Evolutionary conservation across 2,888 invertebrate genomes (phyloP), one percentile per base, ranked within the genome.

Genomic region (Euzophera pinguis): DNA sequence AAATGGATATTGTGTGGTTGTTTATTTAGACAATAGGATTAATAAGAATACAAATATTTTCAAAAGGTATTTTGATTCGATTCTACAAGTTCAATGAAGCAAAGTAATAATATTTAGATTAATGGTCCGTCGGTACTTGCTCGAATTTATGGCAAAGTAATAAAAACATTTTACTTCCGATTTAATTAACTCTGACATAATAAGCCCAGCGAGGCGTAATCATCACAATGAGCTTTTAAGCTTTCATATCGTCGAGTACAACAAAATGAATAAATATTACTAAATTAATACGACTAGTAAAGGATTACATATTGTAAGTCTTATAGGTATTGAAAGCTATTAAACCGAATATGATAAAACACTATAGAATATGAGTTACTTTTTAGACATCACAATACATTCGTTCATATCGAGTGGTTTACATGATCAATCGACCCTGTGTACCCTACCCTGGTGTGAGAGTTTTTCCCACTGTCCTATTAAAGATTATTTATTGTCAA

Each of bases 91-190:
- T 41, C 41, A 41, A 41, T 41, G 41, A n/a, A 41, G 41, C 16
- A 16, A 29, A 22, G 4, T 45, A 16, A 34, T 32, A 14, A 45
- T 16, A 12, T 10, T 45, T 45, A 16, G 32, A 45, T 45, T 32
- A 45, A 45, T 45, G 14, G 10, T 4, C 2, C 32, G 10, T 14
- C 14, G 10, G 29, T 16, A 45, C 12, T 6, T 1, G 17, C 6
- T 8, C 45, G 32, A 32, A 10, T 37, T 47, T 35, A 37, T 35
- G 35, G 27, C 27, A 12, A 37, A 8, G 38, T 34, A 48, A 34
- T 52, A 53, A 53, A 45, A 54, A 48, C 49, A 54, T 54, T 57
- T 56, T 53, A 53, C 52, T 49, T 32, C 47, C 49, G 29, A 48
- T 57, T 51, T 47, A 47, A 45, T 45, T 45, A 45, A 45, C 45